A percentile compares a stretch with the other conserved stretches of the same genome.
These are phyloP conservation scores for Lethocerus indicus DNA, from an alignment of 1,140 invertebrate species.

Conservation along the genomic window DNA sequence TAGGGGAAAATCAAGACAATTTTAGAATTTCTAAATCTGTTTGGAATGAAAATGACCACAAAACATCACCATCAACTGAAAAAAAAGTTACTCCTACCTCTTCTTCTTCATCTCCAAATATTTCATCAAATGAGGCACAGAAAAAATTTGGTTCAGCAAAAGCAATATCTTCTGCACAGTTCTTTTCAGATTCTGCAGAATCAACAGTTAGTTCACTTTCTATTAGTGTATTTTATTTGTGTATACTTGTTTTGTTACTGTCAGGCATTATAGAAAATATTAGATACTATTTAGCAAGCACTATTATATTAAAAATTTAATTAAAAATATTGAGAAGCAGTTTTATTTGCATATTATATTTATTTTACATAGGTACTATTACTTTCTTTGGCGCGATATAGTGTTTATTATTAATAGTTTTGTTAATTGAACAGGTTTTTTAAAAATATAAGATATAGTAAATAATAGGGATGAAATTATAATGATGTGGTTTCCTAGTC, in stretches of 20 bases:
- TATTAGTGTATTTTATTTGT: constrained; percentile 2
- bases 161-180: constrained; percentile 94
- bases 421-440: no score
- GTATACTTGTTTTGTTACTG: neutral
- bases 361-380: neutral
- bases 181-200: constrained; percentile 53
- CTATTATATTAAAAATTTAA: no score
- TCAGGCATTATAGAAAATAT: no score
- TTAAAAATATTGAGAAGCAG: no score
- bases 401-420: no score
- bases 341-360: no score
- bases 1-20: constrained; percentile 2
- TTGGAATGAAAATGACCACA: constrained; percentile 2
- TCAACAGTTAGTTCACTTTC: constrained; percentile 13
- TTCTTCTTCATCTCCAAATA: no score
- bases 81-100: neutral
- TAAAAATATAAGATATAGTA: no score
- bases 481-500: no score
- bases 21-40: constrained; percentile 1
- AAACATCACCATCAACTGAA: neutral
- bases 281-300: no score
- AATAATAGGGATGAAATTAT: no score
- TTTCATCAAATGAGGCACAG: constrained; percentile 54
- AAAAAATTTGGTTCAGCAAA: constrained; percentile 94
- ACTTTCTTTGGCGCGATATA: no score